Conservation (phyloP, 2,888 invertebrate genomes). For the Omphaloscelis lunosa region DNA sequence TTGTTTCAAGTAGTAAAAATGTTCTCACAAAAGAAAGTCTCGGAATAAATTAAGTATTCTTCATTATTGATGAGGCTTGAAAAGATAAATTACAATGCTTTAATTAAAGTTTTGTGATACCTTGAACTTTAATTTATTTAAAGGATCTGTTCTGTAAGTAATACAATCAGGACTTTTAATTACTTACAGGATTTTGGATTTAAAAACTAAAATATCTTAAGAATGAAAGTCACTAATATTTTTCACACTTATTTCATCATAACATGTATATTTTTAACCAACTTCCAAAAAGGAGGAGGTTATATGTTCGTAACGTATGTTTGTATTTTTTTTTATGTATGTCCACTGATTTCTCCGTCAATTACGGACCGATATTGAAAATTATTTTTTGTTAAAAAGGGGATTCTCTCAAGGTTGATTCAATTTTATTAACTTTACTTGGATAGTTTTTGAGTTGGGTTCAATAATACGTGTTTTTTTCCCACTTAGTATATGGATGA, state of each 20-base stretch:
- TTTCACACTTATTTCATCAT: background rate
- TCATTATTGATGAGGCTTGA: background rate
- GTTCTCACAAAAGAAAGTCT: background rate
- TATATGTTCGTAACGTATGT: too few species aligned
- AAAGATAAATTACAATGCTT: slow-evolving; percentile 19
- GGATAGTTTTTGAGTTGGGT: too few species aligned
- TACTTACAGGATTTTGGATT: background rate
- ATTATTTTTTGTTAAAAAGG: too few species aligned
- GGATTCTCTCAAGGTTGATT: too few species aligned
- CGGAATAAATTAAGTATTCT: slow-evolving; percentile 11
- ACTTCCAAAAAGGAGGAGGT: too few species aligned
- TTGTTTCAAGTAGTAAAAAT: slow-evolving; percentile 32
- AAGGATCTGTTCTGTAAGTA: background rate
- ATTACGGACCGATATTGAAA: too few species aligned
- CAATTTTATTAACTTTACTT: too few species aligned
- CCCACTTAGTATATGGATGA: too few species aligned
- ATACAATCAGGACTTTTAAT: too few species aligned
- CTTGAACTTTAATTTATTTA: slow-evolving; percentile 8
- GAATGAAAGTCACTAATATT: background rate
- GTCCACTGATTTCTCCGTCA: too few species aligned
- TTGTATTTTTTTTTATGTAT: too few species aligned
- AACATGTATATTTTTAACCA: background rate
- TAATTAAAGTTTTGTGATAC: slow-evolving; percentile 33
- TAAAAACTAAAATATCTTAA: background rate
- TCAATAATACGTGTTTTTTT: too few species aligned